Evolutionary conservation across 2,888 invertebrate species (phyloP), one percentile per base, ranked within the genome.

Genomic region (Diplazon laetatorius): DNA sequence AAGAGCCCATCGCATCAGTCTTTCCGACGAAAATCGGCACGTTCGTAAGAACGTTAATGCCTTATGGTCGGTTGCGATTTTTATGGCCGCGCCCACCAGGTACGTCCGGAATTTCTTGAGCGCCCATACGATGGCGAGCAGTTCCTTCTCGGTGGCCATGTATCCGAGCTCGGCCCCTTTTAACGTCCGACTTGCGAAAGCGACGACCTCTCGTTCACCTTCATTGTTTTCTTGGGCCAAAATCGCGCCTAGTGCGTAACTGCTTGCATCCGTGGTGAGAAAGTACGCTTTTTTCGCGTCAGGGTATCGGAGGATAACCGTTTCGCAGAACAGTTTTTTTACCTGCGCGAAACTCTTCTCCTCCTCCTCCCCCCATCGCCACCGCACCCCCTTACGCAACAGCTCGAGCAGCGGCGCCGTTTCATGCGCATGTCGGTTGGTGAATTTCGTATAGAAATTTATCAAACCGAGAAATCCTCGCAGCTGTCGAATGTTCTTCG

Each of bases 81-180:
- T 18, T 0, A 76, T 55, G n/a, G 48, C 65, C 0, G 76, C 37
- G 10, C 76, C 71, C 10, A 48, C 16, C 0, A 71, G 39, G n/a
- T 48, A 65, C 8, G 59, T 71, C 1, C 71, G 0, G 12, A 62
- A 76, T 35, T 71, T 76, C 0, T 10, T 6, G 10, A 76, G 4
- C 2, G 57, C 69, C 42, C 42, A 57, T 1, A 71, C 42, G 5
- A 76, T 65, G 3, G 65, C 76, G 9, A 71, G 8, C 14, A 65
- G 12, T 46, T 71, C 76, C 9, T 71, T 76, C 12, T 71, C 76
- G 1, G 71, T 76, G 0, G 60, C 59, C 5, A 42, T 52, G 16
- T 70, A 76, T 1, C 30, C 42, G 0, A 70, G 12, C 14, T 76
- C 70, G 0, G 55, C 66, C 0, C 62, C 46, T 30, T 39, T 63